These are phyloP conservation scores for Octopus bimaculoides DNA, from an alignment of 1,140 invertebrate species.

Conservation along the genomic window DNA sequence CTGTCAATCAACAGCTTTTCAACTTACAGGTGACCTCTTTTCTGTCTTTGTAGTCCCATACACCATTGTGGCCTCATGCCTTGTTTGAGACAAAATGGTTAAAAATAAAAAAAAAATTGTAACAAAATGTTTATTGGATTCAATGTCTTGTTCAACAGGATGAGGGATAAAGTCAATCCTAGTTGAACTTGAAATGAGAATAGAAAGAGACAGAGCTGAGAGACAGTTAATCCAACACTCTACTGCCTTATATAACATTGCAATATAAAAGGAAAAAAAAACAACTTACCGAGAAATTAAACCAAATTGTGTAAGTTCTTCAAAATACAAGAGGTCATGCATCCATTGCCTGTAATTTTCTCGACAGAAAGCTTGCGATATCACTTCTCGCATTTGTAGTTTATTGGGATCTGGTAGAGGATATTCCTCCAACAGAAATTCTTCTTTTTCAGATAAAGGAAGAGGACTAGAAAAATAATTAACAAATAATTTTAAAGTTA, in stretches of 20 bases:
- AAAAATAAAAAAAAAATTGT: too few species aligned
- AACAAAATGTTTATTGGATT: too few species aligned
- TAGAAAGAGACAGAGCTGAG: not conserved
- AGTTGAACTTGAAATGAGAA: not conserved
- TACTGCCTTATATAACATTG: too few species aligned
- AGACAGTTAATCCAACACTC: too few species aligned
- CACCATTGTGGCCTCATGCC: too few species aligned
- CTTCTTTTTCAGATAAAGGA: slow-evolving; percentile 39
- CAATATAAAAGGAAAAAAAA: too few species aligned
- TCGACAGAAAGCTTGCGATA: slow-evolving; percentile 66
- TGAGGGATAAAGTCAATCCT: too few species aligned
- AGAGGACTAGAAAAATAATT: slow-evolving; percentile 30
- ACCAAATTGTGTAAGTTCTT: slow-evolving; percentile 77
- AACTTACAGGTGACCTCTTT: too few species aligned
- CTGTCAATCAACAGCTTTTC: too few species aligned
- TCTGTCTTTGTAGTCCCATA: too few species aligned
- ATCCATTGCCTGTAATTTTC: slow-evolving; percentile 76
- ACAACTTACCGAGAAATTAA: slow-evolving; percentile 63
- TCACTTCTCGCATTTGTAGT: slow-evolving; percentile 69
- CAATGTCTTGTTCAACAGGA: too few species aligned
- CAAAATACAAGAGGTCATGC: slow-evolving; percentile 75
- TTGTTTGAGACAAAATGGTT: too few species aligned
- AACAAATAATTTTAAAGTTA: not conserved
- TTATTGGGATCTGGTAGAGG: slow-evolving; percentile 68
- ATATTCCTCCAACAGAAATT: slow-evolving; percentile 65